Evolutionary conservation across 2,888 invertebrate species (phyloP).

Genomic region (Drosophila picticornis): DNA sequence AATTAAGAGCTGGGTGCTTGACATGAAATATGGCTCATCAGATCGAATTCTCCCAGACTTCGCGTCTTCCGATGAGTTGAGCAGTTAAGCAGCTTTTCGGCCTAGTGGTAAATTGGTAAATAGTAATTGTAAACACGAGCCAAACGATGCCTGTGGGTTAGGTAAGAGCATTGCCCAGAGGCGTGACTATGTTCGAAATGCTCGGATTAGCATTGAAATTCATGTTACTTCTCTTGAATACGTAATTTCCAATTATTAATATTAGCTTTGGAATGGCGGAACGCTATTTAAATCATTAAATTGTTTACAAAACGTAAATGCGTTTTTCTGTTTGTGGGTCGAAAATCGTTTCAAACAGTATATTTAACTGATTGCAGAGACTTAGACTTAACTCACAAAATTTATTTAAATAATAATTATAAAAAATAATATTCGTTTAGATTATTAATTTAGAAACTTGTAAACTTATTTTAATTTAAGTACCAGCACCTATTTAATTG

Average conservation of each 20-base stretch:
- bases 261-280: constrained; percentile 29
- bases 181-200: constrained; percentile 65
- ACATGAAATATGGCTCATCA: not conserved
- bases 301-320: constrained; percentile 30
- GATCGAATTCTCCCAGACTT: not conserved
- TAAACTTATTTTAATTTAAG: not conserved
- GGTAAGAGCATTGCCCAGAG: constrained; percentile 39
- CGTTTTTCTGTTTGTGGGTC: not conserved
- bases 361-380: not conserved
- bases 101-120: not conserved
- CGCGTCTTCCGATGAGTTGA: not conserved
- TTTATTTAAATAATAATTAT: not conserved
- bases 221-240: constrained; percentile 51
- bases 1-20: constrained; percentile 10
- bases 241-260: constrained; percentile 38
- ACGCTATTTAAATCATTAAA: constrained; percentile 11
- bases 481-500: constrained; percentile 19
- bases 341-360: not conserved
- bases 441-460: not conserved
- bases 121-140: constrained; percentile 27
- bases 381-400: not conserved
- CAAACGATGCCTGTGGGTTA: constrained; percentile 22
- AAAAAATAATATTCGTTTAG: not conserved
- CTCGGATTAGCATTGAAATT: constrained; percentile 56
- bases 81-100: not conserved